Percentiles rank a stretch among this genome's conserved stretches.
These are phyloP conservation scores for Onychostruthus taczanowskii DNA, from an alignment of 2,113 vertebrate genomes.

Conservation along the genomic window DNA sequence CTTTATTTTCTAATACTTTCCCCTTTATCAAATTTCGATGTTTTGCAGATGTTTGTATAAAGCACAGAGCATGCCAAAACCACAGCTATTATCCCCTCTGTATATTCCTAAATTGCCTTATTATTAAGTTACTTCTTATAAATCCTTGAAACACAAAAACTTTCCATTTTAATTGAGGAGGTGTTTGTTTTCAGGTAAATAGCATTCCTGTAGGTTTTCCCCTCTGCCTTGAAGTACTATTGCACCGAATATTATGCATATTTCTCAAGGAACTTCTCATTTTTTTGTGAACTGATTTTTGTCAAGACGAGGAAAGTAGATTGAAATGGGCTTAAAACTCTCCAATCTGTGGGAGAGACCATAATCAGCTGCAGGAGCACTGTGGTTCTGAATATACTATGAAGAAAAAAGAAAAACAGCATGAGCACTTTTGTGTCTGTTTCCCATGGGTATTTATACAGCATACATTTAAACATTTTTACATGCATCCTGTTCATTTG, in stretches of 20 bases:
- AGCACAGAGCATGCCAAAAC: neutral
- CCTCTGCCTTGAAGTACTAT: neutral
- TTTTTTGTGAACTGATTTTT: neutral
- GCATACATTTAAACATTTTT: neutral
- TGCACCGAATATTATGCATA: accelerated
- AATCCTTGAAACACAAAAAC: neutral
- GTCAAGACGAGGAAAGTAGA: neutral
- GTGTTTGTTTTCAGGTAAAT: neutral
- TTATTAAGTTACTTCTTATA: neutral
- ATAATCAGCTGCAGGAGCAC: neutral
- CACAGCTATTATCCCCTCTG: neutral
- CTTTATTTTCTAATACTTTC: neutral
- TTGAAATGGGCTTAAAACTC: neutral
- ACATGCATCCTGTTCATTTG: neutral
- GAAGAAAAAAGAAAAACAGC: neutral
- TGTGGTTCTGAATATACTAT: neutral
- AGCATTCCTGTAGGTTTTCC: neutral
- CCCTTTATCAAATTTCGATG: neutral
- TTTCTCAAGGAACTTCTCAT: neutral
- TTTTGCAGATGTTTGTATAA: neutral
- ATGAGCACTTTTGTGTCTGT: neutral
- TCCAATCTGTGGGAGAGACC: neutral
- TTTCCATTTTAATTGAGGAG: neutral
- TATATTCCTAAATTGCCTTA: neutral
- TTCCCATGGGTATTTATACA: neutral